Base-by-base conservation (phyloP, 1,140 invertebrate genomes). In the Drosophila kikkawai region DNA sequence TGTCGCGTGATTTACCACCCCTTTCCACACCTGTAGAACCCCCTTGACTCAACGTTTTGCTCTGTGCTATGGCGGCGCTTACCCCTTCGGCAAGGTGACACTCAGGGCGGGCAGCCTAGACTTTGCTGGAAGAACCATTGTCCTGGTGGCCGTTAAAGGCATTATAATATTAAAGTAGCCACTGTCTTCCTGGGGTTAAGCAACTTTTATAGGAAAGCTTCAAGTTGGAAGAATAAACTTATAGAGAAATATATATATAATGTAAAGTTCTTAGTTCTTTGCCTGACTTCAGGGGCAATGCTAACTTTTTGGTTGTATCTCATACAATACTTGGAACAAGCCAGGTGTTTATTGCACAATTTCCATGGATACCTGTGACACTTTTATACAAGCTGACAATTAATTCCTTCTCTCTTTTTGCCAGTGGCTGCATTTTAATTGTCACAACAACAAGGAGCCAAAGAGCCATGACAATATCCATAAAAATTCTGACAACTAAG, bases 381-480 rank as follows among this genome's bases (percentile, higher is more conserved):
- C 44, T 57, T 66, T 26, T 26, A 77, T 67, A 76, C 71, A 79
- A 82, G 37, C 75, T 76, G 83, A 70, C 71, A 86, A 77, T 82
- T 79, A 81, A 77, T 57, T 26, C 41, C 36, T 66, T 76, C 42
- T 15, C 1, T 44, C 15, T 42, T 42, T 41, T 13, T 73, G 82
- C 74, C 66, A 70, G 37, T 47, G 82, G 82, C 74, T 59, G 75
- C 74, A 51, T 87, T 86, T 86, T 86, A 86, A 86, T 86, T 87
- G 75, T 75, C 78, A 19, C 51, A 82, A 42, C 48, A 44, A 50
- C 67, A 47, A 61, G 73, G 69, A 74, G 22, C 60, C 22, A 15
- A 45, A 36, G 36, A 68, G 65, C 41, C 61, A 67, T 73, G 32
- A 60, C 41, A 70, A 53, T 48, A 58, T 56, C 65, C 67, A 56